Conservation (phyloP, 2,888 invertebrate genomes). For the Aphidius colemani region DNA sequence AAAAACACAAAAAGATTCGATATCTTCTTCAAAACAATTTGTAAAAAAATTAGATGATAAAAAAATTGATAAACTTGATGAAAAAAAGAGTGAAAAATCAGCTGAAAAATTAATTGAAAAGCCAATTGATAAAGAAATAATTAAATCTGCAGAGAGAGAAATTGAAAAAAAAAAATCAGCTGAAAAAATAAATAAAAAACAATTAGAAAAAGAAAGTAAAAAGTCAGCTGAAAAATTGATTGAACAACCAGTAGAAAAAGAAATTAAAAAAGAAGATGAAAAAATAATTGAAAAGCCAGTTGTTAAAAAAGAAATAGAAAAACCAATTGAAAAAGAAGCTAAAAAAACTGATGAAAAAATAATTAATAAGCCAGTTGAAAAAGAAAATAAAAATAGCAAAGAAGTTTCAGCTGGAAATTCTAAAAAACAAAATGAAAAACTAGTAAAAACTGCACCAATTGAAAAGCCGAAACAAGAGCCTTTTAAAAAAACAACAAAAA, state of each 20-base stretch:
- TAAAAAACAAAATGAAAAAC: constrained; percentile 3
- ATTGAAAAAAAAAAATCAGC: constrained; percentile 1
- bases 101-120: constrained; percentile 3
- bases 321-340: constrained; percentile 20
- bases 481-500: constrained; percentile 30
- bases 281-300: constrained; percentile 12
- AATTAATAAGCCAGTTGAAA: constrained; percentile 32
- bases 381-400: constrained; percentile 43
- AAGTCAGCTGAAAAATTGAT: constrained; percentile 2
- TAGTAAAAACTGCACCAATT: neutral
- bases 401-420: neutral
- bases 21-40: neutral
- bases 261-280: constrained; percentile 26
- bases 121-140: neutral
- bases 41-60: too few relatives aligned
- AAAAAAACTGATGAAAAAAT: constrained; percentile 24
- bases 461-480: constrained; percentile 16
- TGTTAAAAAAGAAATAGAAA: constrained; percentile 11
- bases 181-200: constrained; percentile 15
- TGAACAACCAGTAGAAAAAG: constrained; percentile 15
- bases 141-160: neutral
- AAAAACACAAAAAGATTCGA: neutral
- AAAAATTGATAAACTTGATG: neutral
- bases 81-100: neutral
- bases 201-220: constrained; percentile 16